Base-by-base conservation (phyloP, 1,140 invertebrate genomes). In the Euura saliciscinereae region DNA sequence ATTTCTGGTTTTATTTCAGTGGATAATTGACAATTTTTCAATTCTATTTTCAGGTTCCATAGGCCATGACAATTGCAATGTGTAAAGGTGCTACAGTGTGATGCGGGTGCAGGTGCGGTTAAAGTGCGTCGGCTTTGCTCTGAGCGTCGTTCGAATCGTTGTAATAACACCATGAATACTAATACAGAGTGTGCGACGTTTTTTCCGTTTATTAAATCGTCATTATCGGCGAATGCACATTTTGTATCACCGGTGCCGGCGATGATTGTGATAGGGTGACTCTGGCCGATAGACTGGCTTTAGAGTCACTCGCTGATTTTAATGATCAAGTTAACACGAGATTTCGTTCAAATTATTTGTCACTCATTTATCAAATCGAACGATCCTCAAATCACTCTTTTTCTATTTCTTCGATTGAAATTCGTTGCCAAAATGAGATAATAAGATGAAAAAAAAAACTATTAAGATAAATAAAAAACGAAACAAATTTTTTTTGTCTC, bases 1-100 rank as follows among this genome's bases (percentile, higher is more conserved):
- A 28, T 28, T 28, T 28, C 28, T 28, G 28, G 28, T 28, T 28
- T 28, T 1, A 28, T 28, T 28, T 28, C 28, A 28, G 28, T 28
- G 28, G 28, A 28, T 28, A 1, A 28, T 28, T 28, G 28, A 28
- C 28, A 28, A 28, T 28, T 28, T 28, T 28, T 73, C 8, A 76
- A 59, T 75, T 80, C 76, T 77, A 69, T 78, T 88, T 77, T 69
- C 88, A 93, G 91, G 90, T 93, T 92, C 88, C 91, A 93, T 89
- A 92, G 91, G 90, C 91, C 91, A 92, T 93, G 91, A 92, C 91
- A 91, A 90, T 92, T 91, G 89, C 90, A 91, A 91, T 90, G 91
- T 88, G 87, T 84, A 85, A 82, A 85, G 83, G 81, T 86, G 82
- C 81, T 86, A 83, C 78, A 84, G 82, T 85, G 83, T 84, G 83